Evolutionary conservation across 2,888 invertebrate genomes (phyloP).

Genomic region (Nephrocerus scutellatus): DNA sequence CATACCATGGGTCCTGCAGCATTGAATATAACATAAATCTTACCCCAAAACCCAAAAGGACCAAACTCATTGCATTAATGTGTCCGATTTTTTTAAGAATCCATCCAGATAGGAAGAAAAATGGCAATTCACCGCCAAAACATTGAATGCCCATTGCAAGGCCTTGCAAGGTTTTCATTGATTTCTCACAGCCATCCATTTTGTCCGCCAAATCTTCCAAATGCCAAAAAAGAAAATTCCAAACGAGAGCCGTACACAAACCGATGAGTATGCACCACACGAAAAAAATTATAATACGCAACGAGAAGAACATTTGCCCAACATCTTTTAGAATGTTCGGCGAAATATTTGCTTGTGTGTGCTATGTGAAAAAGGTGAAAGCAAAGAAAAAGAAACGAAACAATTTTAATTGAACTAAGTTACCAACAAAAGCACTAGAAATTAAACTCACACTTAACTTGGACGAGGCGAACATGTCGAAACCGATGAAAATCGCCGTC

Average conservation of each 20-base stretch:
- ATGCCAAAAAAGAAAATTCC: conserved; percentile 85
- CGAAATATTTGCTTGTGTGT: conserved; percentile 58
- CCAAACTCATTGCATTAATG: conserved; percentile 73
- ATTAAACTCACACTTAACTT: conserved; percentile 52
- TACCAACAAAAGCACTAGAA: not conserved
- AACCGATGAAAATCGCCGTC: conserved; percentile 58
- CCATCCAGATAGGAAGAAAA: conserved; percentile 73
- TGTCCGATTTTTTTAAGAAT: conserved; percentile 76
- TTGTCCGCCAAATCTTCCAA: conserved; percentile 61
- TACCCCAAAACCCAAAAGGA: conserved; percentile 70
- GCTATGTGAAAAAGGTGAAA: no score
- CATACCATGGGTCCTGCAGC: conserved; percentile 73
- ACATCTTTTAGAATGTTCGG: conserved; percentile 64
- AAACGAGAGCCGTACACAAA: conserved; percentile 73
- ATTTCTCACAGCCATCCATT: conserved; percentile 47
- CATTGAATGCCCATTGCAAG: conserved; percentile 70
- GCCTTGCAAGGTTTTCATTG: conserved; percentile 69
- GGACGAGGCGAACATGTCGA: conserved; percentile 61
- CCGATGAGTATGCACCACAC: conserved; percentile 77
- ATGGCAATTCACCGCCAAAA: conserved; percentile 78
- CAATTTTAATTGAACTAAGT: conserved; percentile 1
- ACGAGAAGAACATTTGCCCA: conserved; percentile 57
- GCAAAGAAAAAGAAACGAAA: conserved; percentile 26
- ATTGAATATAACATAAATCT: conserved; percentile 77
- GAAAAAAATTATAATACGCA: conserved; percentile 66